Evolutionary conservation across 2,888 invertebrate genomes (phyloP).

Genomic region (Sericinus montela): DNA sequence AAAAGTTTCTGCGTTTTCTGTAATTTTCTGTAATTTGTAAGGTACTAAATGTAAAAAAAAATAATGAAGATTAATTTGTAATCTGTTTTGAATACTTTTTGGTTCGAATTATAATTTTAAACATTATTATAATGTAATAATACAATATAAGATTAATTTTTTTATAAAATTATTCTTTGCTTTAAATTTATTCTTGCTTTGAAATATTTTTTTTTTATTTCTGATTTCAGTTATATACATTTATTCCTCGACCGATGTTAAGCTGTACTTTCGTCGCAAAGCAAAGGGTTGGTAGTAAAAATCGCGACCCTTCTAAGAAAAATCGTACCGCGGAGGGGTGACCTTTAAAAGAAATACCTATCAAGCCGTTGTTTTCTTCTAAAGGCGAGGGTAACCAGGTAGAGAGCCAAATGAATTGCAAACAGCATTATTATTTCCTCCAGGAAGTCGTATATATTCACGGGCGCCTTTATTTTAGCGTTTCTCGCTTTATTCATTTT

Average conservation of each 20-base stretch:
- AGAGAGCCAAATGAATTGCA: constrained; percentile 78
- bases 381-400: constrained; percentile 73
- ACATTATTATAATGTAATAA: too few relatives aligned
- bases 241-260: constrained; percentile 41
- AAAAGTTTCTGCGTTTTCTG: too few relatives aligned
- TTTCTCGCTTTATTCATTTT: constrained; percentile 72
- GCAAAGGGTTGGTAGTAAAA: constrained; percentile 71
- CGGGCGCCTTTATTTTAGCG: constrained; percentile 74
- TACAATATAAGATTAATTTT: too few relatives aligned
- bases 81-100: too few relatives aligned
- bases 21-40: too few relatives aligned
- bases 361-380: constrained; percentile 63
- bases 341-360: constrained; percentile 49
- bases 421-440: constrained; percentile 80
- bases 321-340: constrained; percentile 53
- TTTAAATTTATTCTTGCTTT: too few relatives aligned
- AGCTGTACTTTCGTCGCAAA: constrained; percentile 64
- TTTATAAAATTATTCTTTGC: too few relatives aligned
- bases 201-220: too few relatives aligned
- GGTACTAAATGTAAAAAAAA: too few relatives aligned
- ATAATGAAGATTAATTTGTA: too few relatives aligned
- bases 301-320: constrained; percentile 63
- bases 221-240: constrained; percentile 36
- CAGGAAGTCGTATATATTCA: constrained; percentile 79
- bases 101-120: too few relatives aligned